Evolutionary conservation across 2,113 vertebrate genomes (phyloP).

Genomic region (Diphyllodes magnificus): DNA sequence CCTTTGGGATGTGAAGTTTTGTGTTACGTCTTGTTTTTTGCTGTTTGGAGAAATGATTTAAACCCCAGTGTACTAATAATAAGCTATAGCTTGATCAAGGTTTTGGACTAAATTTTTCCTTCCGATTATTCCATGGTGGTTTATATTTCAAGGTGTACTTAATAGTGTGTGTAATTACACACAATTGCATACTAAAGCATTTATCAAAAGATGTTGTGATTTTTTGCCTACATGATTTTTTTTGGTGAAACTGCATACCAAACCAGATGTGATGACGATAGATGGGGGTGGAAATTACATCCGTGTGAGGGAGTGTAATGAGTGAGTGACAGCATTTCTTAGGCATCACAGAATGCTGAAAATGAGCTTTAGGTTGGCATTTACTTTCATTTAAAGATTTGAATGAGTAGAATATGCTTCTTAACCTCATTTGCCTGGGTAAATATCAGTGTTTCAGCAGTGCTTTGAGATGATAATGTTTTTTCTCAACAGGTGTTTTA

Average conservation of each 20-base stretch:
- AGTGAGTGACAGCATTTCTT: conserved; percentile 33
- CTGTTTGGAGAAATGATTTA: neutral
- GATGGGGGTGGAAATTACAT: conserved; percentile 59
- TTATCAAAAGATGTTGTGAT: neutral
- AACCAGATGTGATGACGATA: conserved; percentile 59
- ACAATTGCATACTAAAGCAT: neutral
- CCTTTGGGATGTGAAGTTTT: neutral
- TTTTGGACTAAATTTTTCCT: neutral
- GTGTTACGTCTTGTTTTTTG: neutral
- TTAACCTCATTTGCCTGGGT: neutral
- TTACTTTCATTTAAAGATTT: conserved; percentile 29
- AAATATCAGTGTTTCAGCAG: neutral
- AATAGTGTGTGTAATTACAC: neutral
- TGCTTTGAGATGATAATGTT: neutral
- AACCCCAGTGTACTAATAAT: neutral
- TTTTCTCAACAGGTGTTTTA: neutral
- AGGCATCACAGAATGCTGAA: conserved; percentile 4
- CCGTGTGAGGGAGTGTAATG: conserved; percentile 50
- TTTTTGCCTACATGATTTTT: neutral
- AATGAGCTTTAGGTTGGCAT: neutral
- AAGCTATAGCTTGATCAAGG: neutral
- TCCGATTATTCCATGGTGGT: neutral
- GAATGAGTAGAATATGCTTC: neutral
- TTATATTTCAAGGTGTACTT: neutral
- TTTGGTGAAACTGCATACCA: neutral